These are phyloP conservation scores for Alloplasta piceator DNA, from an alignment of 2,888 invertebrate species.

Conservation along the genomic window DNA sequence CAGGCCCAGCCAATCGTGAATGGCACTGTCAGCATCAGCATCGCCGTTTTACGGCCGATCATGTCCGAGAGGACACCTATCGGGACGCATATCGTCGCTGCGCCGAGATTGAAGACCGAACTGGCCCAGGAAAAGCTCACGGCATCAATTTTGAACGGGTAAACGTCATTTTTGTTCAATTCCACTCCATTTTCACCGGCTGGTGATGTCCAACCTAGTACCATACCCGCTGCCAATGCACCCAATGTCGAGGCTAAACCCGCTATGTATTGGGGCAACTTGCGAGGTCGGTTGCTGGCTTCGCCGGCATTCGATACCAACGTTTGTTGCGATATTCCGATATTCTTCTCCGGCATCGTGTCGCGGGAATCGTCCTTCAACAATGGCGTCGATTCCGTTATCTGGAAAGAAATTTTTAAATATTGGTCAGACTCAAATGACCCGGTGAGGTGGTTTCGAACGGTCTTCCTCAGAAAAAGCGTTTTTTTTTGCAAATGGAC, in stretches of 20 bases:
- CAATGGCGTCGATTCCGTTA: constrained; percentile 82
- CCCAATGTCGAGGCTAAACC: constrained; percentile 90
- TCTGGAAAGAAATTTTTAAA: constrained; percentile 66
- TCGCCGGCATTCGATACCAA: constrained; percentile 82
- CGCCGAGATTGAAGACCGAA: constrained; percentile 89
- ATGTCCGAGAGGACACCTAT: constrained; percentile 88
- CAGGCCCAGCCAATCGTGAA: constrained; percentile 90
- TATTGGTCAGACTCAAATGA: neutral
- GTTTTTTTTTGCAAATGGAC: too few species aligned
- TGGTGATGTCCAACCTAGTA: constrained; percentile 92
- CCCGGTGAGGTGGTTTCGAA: neutral
- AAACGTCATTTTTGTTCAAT: constrained; percentile 75
- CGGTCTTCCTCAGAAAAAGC: neutral
- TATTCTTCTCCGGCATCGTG: constrained; percentile 85
- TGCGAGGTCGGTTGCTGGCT: constrained; percentile 76
- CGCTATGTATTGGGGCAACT: constrained; percentile 88
- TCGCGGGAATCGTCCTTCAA: constrained; percentile 77
- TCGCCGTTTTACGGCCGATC: constrained; percentile 89
- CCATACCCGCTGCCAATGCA: constrained; percentile 90
- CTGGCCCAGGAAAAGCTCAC: constrained; percentile 89
- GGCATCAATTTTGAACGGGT: constrained; percentile 85
- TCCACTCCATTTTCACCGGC: constrained; percentile 84
- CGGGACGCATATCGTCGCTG: constrained; percentile 89
- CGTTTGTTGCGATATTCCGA: constrained; percentile 86
- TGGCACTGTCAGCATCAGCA: constrained; percentile 87